These are phyloP conservation scores for Pseudomyrmex cubaensis DNA, from an alignment of 1,140 invertebrate species.

Conservation along the genomic window DNA sequence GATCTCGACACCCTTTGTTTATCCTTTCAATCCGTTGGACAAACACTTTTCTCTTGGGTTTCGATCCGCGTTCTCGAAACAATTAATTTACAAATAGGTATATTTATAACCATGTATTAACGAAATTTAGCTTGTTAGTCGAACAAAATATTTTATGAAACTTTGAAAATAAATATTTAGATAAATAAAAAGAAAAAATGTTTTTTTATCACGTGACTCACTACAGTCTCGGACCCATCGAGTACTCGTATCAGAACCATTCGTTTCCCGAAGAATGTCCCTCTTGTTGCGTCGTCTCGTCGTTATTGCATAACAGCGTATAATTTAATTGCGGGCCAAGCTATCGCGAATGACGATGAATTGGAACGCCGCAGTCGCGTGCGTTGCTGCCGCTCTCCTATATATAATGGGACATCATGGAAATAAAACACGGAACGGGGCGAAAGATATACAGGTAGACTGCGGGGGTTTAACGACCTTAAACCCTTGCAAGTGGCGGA, in stretches of 20 bases:
- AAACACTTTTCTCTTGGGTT: neutral
- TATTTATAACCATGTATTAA: neutral
- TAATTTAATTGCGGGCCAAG: neutral
- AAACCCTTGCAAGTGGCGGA: constrained; percentile 61
- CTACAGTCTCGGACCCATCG: neutral
- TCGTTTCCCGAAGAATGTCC: constrained; percentile 52
- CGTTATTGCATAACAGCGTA: neutral
- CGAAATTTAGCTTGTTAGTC: neutral
- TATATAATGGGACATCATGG: constrained; percentile 63
- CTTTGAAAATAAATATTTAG: too few species aligned
- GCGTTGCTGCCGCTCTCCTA: constrained; percentile 7
- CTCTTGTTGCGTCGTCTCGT: neutral
- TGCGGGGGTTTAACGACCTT: constrained; percentile 74
- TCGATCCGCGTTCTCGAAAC: neutral
- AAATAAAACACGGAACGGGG: constrained; percentile 69
- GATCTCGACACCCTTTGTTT: neutral
- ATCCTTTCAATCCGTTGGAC: neutral
- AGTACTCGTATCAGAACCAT: constrained; percentile 20
- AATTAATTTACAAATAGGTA: neutral
- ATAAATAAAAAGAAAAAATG: neutral
- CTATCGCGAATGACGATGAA: neutral
- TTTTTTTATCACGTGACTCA: neutral
- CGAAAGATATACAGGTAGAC: constrained; percentile 59
- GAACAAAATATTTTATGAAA: too few species aligned
- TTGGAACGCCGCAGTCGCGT: constrained; percentile 68